phyloP scores from a whole-genome alignment of 2,113 vertebrate genomes.

The Ceuthmochares aereus region DNA sequence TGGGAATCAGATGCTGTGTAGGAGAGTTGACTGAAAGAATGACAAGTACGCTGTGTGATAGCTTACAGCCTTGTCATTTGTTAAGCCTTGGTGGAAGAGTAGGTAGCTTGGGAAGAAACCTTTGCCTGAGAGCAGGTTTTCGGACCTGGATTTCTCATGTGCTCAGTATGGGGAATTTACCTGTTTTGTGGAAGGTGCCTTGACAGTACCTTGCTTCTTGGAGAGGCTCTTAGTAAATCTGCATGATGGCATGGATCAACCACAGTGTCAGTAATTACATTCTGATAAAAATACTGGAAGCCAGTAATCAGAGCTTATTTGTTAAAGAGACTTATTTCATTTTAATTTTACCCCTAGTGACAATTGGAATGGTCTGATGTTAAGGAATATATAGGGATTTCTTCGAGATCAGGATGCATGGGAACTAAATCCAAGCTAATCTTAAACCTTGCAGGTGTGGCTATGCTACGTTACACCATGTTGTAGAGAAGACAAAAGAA shows the following conservation, averaged over 20 bases:
- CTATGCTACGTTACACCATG: constrained; percentile 96
- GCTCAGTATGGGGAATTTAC: neutral
- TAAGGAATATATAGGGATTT: rapidly evolving
- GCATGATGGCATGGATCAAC: neutral
- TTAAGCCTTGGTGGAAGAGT: neutral
- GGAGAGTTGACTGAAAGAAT: neutral
- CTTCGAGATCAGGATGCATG: rapidly evolving
- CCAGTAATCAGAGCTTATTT: neutral
- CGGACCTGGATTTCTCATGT: neutral
- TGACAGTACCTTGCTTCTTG: neutral
- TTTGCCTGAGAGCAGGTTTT: neutral
- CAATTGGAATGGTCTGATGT: neutral
- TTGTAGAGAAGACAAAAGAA: constrained; percentile 97
- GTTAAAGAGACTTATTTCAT: neutral
- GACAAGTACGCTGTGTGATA: neutral
- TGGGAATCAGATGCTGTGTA: neutral
- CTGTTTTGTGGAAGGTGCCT: neutral
- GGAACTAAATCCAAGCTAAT: neutral
- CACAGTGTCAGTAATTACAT: neutral
- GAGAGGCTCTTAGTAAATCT: neutral
- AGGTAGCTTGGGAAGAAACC: neutral
- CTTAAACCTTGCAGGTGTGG: constrained; percentile 84
- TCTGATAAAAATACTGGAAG: neutral
- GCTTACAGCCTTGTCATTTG: neutral
- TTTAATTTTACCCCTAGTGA: neutral